Percentiles rank a stretch among this genome's conserved stretches.
These are phyloP conservation scores for Illadopsis cleaveri DNA, from an alignment of 2,113 vertebrate species.

Conservation along the genomic window DNA sequence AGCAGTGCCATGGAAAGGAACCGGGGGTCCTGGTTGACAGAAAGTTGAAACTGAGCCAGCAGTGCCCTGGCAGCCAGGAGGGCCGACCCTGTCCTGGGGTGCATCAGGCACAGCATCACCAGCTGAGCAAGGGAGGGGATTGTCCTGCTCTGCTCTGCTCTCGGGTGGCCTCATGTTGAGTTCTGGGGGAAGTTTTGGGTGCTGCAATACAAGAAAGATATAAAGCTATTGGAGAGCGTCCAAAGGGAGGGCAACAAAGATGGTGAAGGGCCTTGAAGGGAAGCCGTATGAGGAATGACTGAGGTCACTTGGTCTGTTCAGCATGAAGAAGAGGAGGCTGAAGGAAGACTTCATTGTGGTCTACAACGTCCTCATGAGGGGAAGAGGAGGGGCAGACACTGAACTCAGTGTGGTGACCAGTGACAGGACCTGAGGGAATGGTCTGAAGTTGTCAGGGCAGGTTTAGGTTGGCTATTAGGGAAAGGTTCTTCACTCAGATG, in stretches of 20 bases:
- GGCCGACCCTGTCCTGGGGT: fast-evolving
- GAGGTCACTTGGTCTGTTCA: neutral
- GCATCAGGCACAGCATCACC: fast-evolving
- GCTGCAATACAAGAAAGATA: neutral
- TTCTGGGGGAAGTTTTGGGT: neutral
- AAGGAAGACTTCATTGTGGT: neutral
- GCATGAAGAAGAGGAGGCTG: neutral
- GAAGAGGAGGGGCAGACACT: neutral
- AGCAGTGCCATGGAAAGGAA: neutral
- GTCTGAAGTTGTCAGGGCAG: neutral
- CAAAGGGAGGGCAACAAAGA: neutral
- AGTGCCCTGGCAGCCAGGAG: neutral
- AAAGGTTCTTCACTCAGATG: neutral
- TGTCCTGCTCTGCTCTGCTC: fast-evolving
- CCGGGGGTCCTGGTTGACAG: fast-evolving
- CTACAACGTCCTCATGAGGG: neutral
- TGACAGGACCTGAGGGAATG: neutral
- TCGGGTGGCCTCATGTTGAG: fast-evolving
- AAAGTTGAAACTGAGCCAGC: fast-evolving
- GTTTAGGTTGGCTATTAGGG: neutral
- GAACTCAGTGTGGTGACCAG: neutral
- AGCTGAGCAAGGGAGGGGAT: neutral
- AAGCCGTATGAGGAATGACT: fast-evolving
- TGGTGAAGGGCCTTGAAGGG: neutral
- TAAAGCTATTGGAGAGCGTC: neutral